These are phyloP conservation scores for Latheticus oryzae DNA, from an alignment of 2,888 invertebrate species.

Conservation along the genomic window DNA sequence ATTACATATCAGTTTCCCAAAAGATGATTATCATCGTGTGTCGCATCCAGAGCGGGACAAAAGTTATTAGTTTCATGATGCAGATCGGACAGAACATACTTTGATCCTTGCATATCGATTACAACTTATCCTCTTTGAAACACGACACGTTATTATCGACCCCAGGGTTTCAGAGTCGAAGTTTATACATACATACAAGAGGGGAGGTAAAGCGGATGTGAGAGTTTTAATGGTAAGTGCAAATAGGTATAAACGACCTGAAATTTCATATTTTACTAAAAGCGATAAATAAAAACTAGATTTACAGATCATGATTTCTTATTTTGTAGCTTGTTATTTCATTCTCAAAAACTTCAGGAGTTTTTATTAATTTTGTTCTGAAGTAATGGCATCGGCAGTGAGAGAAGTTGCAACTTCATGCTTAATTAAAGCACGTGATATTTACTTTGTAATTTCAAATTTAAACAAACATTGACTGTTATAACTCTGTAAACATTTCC, in stretches of 20 bases:
- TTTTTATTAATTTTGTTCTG: too few species aligned
- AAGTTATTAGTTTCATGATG: conserved; percentile 29
- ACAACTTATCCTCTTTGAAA: conserved; percentile 31
- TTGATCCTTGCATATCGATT: conserved; percentile 39
- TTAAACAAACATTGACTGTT: conserved; percentile 8
- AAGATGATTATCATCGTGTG: conserved; percentile 17
- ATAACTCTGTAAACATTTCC: background rate
- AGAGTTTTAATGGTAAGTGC: too few species aligned
- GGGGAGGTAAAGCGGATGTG: conserved; percentile 20
- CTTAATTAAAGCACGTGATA: conserved; percentile 22
- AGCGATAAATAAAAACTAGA: too few species aligned
- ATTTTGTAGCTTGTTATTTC: too few species aligned
- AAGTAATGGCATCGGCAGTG: too few species aligned
- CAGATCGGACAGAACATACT: conserved; percentile 32
- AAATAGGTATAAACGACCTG: too few species aligned
- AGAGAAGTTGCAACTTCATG: too few species aligned
- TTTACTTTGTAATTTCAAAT: conserved; percentile 18
- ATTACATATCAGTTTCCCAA: conserved; percentile 33
- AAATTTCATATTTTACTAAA: too few species aligned
- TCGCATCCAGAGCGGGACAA: conserved; percentile 15
- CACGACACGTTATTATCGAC: conserved; percentile 30
- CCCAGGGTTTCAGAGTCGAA: conserved; percentile 4
- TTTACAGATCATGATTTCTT: too few species aligned
- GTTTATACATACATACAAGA: conserved; percentile 14
- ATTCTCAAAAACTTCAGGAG: too few species aligned